Evolutionary conservation across 1,140 invertebrate species (phyloP).

Genomic region (Drosophila orena): DNA sequence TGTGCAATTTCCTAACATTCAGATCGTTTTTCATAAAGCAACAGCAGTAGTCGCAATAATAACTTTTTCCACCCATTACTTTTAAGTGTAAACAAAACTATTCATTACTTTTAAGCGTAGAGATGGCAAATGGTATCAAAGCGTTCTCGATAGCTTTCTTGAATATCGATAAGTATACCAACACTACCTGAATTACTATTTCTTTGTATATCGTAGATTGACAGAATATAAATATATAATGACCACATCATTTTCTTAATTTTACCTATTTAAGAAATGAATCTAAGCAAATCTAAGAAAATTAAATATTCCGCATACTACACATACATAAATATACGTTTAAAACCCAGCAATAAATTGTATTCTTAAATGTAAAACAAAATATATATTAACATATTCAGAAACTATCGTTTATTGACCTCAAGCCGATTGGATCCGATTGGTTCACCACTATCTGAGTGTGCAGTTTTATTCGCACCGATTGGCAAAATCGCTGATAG

Average conservation of each 20-base stretch:
- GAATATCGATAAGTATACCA: neutral
- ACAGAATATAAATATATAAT: too few relatives aligned
- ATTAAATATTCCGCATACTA: too few relatives aligned
- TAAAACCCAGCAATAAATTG: too few relatives aligned
- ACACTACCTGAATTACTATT: too few relatives aligned
- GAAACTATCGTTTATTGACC: slow-evolving; percentile 22
- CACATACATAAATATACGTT: too few relatives aligned
- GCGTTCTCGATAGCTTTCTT: neutral
- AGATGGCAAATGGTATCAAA: neutral
- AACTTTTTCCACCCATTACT: slow-evolving; percentile 77
- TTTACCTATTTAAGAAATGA: too few relatives aligned
- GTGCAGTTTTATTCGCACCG: slow-evolving; percentile 36
- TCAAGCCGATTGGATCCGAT: neutral
- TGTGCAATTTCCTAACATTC: slow-evolving; percentile 75
- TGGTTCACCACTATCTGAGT: slow-evolving; percentile 30
- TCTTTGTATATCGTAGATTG: too few relatives aligned
- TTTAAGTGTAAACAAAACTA: slow-evolving; percentile 14
- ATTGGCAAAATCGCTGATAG: slow-evolving; percentile 19
- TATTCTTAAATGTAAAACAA: too few relatives aligned
- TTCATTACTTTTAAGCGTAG: slow-evolving; percentile 8
- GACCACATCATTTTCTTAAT: too few relatives aligned
- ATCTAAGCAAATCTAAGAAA: too few relatives aligned
- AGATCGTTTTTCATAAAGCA: slow-evolving; percentile 79
- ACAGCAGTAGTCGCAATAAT: slow-evolving; percentile 77
- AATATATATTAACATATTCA: neutral